Evolutionary conservation across 2,113 vertebrate genomes (phyloP).

Genomic region (Leucosticte australis): DNA sequence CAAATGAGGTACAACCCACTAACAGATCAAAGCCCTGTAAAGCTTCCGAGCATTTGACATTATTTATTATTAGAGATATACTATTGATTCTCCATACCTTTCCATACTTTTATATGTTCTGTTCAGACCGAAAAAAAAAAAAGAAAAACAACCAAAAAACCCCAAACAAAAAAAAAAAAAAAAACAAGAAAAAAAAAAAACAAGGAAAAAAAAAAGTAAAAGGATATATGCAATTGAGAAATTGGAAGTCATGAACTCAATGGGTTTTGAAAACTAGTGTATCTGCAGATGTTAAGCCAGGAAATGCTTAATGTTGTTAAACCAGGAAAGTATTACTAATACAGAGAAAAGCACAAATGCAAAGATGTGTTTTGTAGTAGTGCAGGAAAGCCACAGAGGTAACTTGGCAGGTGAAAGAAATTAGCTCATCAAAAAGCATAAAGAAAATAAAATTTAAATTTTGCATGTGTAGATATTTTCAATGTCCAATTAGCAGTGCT

Average conservation of each 20-base stretch:
- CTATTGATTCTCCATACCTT: not conserved
- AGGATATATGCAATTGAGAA: not conserved
- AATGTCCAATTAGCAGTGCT: not conserved
- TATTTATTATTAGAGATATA: not conserved
- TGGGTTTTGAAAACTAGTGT: not conserved
- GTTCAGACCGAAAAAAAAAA: not conserved
- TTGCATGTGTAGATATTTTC: not conserved
- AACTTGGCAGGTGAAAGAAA: not conserved
- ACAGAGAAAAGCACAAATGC: not conserved
- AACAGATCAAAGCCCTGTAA: conserved; percentile 18
- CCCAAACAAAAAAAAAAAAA: not conserved
- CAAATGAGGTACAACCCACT: conserved; percentile 14
- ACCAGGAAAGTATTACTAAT: not conserved
- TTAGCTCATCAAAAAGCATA: not conserved
- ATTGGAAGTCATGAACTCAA: not conserved
- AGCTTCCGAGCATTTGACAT: not conserved
- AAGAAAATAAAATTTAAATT: not conserved
- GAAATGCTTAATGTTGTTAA: not conserved
- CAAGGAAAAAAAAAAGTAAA: not conserved
- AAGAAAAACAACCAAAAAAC: not conserved
- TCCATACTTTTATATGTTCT: not conserved
- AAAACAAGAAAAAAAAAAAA: too few relatives aligned
- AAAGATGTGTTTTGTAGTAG: not conserved
- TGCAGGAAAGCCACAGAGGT: not conserved
- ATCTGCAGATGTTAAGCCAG: not conserved